Base-by-base conservation (phyloP, 2,113 vertebrate genomes). In the Notarius lentiginosus region DNA sequence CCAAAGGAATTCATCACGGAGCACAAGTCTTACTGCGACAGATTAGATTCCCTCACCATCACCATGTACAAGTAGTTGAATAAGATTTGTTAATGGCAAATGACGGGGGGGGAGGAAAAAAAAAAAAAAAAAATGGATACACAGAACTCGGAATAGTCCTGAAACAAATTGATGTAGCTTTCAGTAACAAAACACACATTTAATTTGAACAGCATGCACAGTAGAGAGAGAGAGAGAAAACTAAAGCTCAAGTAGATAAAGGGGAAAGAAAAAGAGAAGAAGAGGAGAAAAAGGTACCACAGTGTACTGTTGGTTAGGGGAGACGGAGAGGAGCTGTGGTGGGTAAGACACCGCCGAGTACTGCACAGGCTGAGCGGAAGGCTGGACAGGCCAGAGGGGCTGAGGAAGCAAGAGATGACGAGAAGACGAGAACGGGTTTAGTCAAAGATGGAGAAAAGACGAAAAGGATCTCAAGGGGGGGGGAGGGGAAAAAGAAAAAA, bases 321-420 rank as follows among this genome's bases (percentile, higher is more conserved):
- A 97, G 94, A 96, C 94, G 92, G 97, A 96, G 96, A 98, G 97
- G 93, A 97, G 96, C 94, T 96, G 97, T 96, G 96, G 95, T 93
- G 96, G 96, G 92, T 96, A 97, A 94, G 97, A 97, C 94, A 96
- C 94, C 94, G 95, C 90, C 72, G 96, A 95, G 94, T 95, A 96
- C 93, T 97, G 96, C 94, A 97, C 93, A 93, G 96, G 96, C 95
- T 97, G 97, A 93, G 96, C 95, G 88, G 97, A 96, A 91, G 95
- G 93, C 96, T 97, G 97, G 93, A 98, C 94, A 95, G 87, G 55
- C 87, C 87, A 88, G 84, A 88, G 84, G n/a, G 84, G 84, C 87
- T 88, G 79, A 88, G 94, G 95, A 91, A 90, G 88, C 90, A 89
- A 60, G 83, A 58, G 75, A 85, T 86, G 65, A 81, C 87, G 93